Evolutionary conservation across 64 coral and sea anemone genomes (phyloP).

Genomic region (Pachyseris speciosa): DNA sequence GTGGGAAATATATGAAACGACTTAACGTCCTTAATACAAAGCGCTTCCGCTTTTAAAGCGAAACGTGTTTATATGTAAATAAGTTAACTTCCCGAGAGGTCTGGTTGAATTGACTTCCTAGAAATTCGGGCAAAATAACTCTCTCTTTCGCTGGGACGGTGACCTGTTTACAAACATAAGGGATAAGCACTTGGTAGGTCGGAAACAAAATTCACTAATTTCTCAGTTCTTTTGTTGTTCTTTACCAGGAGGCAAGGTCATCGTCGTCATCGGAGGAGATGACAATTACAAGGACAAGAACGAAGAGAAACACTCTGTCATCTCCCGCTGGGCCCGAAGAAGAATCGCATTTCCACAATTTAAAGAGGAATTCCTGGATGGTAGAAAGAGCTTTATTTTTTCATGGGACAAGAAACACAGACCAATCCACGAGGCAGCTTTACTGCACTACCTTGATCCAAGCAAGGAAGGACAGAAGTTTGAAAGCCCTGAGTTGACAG

Average conservation of each 20-base stretch:
- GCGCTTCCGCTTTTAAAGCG: no score
- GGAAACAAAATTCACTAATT: not conserved
- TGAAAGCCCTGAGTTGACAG: not conserved
- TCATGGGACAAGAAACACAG: slow-evolving; percentile 73
- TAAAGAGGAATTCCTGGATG: slow-evolving; percentile 31
- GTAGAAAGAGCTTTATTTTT: slow-evolving; percentile 63
- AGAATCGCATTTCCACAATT: slow-evolving; percentile 63
- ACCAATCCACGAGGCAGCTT: slow-evolving; percentile 73
- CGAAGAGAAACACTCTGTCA: slow-evolving; percentile 23
- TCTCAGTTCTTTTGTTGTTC: no score
- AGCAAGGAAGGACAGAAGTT: slow-evolving; percentile 45
- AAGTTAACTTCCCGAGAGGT: no score
- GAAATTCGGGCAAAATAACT: no score
- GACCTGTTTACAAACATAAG: no score
- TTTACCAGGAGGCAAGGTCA: slow-evolving; percentile 3
- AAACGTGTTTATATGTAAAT: no score
- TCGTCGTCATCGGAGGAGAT: slow-evolving; percentile 80
- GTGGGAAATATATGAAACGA: no score
- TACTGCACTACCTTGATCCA: slow-evolving; percentile 57
- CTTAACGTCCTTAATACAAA: no score
- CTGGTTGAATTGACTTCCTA: no score
- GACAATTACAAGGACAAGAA: slow-evolving; percentile 53
- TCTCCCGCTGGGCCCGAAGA: slow-evolving; percentile 43
- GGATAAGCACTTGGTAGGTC: no score
- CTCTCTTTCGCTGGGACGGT: no score